These are phyloP conservation scores for Salarias fasciatus DNA, from an alignment of 2,797 vertebrate genomes.

Conservation along the genomic window DNA sequence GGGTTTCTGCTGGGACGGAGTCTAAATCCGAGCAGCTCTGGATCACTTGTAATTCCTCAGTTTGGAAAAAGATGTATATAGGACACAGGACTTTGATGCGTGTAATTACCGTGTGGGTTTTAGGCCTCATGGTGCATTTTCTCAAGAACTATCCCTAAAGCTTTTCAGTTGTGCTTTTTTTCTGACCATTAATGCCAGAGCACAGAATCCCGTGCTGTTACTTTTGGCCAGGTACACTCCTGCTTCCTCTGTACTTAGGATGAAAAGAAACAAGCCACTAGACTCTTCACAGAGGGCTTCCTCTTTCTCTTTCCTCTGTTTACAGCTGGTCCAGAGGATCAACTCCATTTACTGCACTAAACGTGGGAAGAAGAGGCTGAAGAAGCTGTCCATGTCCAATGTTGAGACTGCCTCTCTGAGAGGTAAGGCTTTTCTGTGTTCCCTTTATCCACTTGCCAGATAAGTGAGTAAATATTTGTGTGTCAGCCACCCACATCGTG, in stretches of 20 bases:
- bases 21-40: slow-evolving; percentile 40
- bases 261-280: slow-evolving; percentile 52
- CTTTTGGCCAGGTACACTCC: slow-evolving; percentile 42
- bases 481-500: slow-evolving; percentile 44
- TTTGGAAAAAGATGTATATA: slow-evolving; percentile 48
- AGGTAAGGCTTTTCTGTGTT: slow-evolving; percentile 81
- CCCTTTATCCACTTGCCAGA: slow-evolving; percentile 44
- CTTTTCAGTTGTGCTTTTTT: slow-evolving; percentile 44
- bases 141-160: slow-evolving; percentile 44
- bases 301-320: slow-evolving; percentile 56
- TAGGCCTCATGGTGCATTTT: slow-evolving; percentile 32
- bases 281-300: slow-evolving; percentile 35
- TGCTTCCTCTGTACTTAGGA: slow-evolving; percentile 40
- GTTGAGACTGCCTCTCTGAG: slow-evolving; percentile 93
- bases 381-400: slow-evolving; percentile 95
- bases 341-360: slow-evolving; percentile 99
- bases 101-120: slow-evolving; percentile 50
- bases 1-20: slow-evolving; percentile 46
- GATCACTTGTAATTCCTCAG: slow-evolving; percentile 51
- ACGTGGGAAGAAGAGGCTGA: slow-evolving; percentile 97
- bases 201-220: slow-evolving; percentile 33
- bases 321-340: slow-evolving; percentile 97
- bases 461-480: slow-evolving; percentile 63
- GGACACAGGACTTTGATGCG: slow-evolving; percentile 26
- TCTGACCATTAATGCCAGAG: slow-evolving; percentile 24